A percentile compares a stretch with the other conserved stretches of the same genome.
These are phyloP conservation scores for Sparidentex hasta DNA, from an alignment of 2,797 vertebrate genomes.

Conservation along the genomic window DNA sequence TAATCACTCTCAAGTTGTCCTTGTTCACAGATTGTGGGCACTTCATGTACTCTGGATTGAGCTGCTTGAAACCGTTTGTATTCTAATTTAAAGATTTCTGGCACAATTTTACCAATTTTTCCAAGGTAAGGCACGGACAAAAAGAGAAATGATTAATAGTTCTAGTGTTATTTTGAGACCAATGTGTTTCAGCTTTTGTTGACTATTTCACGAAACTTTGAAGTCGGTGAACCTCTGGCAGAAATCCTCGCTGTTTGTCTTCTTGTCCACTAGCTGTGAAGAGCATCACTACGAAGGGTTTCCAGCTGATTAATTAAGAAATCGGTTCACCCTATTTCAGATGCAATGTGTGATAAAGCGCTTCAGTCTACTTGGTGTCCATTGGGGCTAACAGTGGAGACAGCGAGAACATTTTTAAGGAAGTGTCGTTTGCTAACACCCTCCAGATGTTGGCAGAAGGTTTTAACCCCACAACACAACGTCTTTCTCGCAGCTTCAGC, in stretches of 20 bases:
- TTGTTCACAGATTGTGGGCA: constrained; percentile 8
- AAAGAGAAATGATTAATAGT: neutral
- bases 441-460: constrained; percentile 45
- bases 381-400: constrained; percentile 27
- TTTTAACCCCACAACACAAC: constrained; percentile 32
- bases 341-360: constrained; percentile 6
- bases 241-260: constrained; percentile 4
- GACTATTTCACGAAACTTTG: neutral
- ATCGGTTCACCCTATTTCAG: constrained; percentile 11
- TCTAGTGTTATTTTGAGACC: neutral
- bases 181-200: neutral
- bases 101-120: constrained; percentile 9
- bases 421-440: constrained; percentile 68
- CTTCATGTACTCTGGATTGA: constrained; percentile 9
- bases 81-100: constrained; percentile 23
- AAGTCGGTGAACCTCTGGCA: neutral
- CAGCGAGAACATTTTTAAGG: constrained; percentile 34
- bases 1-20: constrained; percentile 36
- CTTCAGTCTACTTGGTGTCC: constrained; percentile 23
- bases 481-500: constrained; percentile 42
- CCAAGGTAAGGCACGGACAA: neutral
- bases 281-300: constrained; percentile 6
- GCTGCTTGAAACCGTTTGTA: constrained; percentile 29
- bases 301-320: constrained; percentile 3
- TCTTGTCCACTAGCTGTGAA: constrained; percentile 7